Evolutionary conservation across 2,113 vertebrate genomes (phyloP).

Genomic region (Fregata magnificens): DNA sequence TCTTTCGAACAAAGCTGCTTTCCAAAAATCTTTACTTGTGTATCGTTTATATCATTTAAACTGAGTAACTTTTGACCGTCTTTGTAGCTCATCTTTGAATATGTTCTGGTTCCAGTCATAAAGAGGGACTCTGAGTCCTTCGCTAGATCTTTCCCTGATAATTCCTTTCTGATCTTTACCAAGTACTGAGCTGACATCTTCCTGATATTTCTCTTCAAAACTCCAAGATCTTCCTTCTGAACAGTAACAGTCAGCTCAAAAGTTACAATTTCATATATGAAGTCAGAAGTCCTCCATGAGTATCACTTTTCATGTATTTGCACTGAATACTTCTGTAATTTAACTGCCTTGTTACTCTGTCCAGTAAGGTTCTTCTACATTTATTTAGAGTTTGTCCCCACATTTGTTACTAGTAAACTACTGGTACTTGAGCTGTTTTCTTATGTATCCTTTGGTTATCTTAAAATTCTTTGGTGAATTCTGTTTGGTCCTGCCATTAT

Average conservation of each 20-base stretch:
- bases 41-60: neutral
- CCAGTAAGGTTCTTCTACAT: neutral
- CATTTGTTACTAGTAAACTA: neutral
- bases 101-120: neutral
- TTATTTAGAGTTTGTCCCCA: neutral
- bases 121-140: neutral
- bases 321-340: neutral
- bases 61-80: fast-evolving
- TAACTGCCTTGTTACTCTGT: neutral
- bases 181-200: neutral
- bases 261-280: neutral
- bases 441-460: neutral
- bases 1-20: neutral
- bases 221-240: neutral
- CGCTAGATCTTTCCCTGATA: neutral
- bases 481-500: neutral
- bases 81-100: neutral
- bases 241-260: neutral
- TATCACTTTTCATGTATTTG: neutral
- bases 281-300: neutral
- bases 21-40: neutral
- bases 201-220: neutral
- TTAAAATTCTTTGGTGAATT: neutral
- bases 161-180: neutral
- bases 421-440: neutral